Evolutionary conservation across 2,888 invertebrate species (phyloP).

Genomic region (Luffia ferchaultella): DNA sequence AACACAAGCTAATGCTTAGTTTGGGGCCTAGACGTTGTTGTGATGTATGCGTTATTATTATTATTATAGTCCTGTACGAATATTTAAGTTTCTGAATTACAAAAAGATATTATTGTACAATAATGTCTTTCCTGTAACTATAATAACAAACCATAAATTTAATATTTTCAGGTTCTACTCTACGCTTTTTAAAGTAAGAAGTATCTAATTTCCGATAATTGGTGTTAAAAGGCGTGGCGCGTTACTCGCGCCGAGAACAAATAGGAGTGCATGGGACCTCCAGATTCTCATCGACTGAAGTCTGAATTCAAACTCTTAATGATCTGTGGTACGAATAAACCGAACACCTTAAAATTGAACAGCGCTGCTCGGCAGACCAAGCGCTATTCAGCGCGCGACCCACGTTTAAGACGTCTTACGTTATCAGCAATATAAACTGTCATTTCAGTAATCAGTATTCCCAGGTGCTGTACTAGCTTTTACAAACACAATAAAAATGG

Average conservation of each 20-base stretch:
- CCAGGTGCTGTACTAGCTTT: slow-evolving; percentile 29
- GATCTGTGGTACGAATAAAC: slow-evolving; percentile 63
- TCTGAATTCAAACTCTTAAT: slow-evolving; percentile 54
- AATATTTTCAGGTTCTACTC: too few species aligned
- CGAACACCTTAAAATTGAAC: slow-evolving; percentile 54
- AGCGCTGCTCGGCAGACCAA: slow-evolving; percentile 58
- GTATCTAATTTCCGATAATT: slow-evolving; percentile 8
- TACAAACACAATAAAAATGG: slow-evolving; percentile 27
- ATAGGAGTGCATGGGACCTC: slow-evolving; percentile 47
- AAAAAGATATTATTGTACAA: too few species aligned
- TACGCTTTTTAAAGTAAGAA: too few species aligned
- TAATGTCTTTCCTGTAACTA: too few species aligned
- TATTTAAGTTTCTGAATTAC: too few species aligned
- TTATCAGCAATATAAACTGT: slow-evolving; percentile 19
- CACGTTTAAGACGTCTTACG: slow-evolving; percentile 59
- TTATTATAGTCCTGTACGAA: too few species aligned
- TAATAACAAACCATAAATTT: too few species aligned
- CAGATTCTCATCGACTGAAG: slow-evolving; percentile 19
- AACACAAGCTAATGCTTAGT: too few species aligned
- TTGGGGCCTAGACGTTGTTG: too few species aligned
- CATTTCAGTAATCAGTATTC: slow-evolving; percentile 42
- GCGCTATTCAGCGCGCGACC: slow-evolving; percentile 61
- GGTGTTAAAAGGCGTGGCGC: slow-evolving; percentile 27
- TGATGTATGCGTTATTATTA: too few species aligned
- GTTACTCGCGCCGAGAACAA: slow-evolving; percentile 28